Conservation (phyloP, 2,797 vertebrate species). For the Furcifer pardalis region DNA sequence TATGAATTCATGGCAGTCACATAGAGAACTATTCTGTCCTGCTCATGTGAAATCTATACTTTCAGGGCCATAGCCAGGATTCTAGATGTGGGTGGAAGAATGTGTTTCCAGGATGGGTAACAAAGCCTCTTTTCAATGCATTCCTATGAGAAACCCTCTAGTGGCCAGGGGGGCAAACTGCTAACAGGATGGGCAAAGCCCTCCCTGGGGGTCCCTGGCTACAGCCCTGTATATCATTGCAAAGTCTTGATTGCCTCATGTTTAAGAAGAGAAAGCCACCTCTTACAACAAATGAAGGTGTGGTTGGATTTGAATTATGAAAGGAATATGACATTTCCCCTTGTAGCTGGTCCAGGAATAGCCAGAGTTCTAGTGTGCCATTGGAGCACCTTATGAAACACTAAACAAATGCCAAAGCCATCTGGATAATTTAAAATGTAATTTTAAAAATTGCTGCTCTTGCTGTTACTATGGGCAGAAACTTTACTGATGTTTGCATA, state of each 20-base stretch:
- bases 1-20: background rate
- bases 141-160: too few relatives aligned
- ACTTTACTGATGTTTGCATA: too few relatives aligned
- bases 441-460: background rate
- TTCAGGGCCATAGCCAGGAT: too few relatives aligned
- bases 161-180: too few relatives aligned
- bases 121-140: too few relatives aligned
- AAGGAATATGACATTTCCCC: background rate
- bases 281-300: background rate
- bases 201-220: too few relatives aligned
- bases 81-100: too few relatives aligned
- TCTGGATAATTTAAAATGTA: constrained; percentile 31
- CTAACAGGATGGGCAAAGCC: too few relatives aligned
- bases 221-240: too few relatives aligned
- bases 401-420: constrained; percentile 60
- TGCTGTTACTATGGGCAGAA: too few relatives aligned
- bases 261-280: background rate
- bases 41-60: background rate
- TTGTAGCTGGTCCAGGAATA: background rate
- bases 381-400: fast-evolving
- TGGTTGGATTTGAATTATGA: background rate
- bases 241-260: background rate
- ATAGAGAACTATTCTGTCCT: background rate
- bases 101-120: too few relatives aligned
- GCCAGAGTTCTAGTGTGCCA: background rate